Conservation (phyloP, 2,888 invertebrate genomes). For the Oscheius sp. region DNA sequence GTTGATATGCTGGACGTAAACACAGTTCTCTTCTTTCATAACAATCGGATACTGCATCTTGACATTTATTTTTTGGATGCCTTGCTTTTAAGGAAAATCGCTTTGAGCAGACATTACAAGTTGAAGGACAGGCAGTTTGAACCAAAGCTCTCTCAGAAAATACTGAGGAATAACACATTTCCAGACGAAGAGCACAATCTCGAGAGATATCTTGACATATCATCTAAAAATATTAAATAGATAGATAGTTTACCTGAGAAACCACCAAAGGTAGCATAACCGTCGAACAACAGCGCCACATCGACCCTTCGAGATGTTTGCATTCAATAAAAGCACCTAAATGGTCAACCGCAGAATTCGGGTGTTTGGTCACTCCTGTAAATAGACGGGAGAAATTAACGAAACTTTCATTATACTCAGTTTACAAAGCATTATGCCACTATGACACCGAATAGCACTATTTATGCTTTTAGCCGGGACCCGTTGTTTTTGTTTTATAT, state of each 20-base stretch:
- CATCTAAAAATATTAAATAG: not conserved
- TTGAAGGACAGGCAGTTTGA: not conserved
- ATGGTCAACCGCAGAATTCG: not conserved
- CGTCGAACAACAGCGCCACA: not conserved
- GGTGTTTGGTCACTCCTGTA: not conserved
- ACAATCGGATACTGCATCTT: slow-evolving; percentile 13
- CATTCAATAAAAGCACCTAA: no score
- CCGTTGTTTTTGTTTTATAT: no score
- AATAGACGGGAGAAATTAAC: no score
- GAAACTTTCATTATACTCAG: not conserved
- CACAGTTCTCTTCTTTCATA: slow-evolving; percentile 11
- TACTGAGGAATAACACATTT: not conserved
- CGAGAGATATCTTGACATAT: not conserved
- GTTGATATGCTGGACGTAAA: not conserved
- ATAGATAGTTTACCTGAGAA: not conserved
- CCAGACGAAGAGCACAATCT: not conserved
- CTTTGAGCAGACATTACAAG: not conserved
- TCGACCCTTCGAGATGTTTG: no score
- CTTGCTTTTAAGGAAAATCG: not conserved
- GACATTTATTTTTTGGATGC: not conserved
- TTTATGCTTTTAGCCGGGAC: not conserved
- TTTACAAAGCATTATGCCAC: not conserved
- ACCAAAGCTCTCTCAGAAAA: not conserved
- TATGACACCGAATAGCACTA: not conserved
- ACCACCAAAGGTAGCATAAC: not conserved